phyloP scores from a whole-genome alignment of 2,888 invertebrate genomes.

The Microplitis manilae region DNA sequence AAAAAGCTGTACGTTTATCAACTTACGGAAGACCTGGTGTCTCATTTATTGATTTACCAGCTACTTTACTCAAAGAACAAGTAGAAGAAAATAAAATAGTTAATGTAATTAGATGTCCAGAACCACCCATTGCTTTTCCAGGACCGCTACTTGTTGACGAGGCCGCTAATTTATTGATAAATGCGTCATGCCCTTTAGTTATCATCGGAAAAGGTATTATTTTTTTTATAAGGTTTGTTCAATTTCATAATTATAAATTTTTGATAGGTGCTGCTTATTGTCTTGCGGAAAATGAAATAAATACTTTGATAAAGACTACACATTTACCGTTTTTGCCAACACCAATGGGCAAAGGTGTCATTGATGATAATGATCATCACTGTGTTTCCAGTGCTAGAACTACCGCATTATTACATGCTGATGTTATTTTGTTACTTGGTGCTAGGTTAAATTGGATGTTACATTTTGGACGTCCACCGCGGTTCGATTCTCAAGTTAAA shows the following conservation, averaged over 20 bases:
- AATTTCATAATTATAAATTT: not conserved
- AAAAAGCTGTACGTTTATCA: slow-evolving; percentile 89
- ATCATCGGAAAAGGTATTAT: slow-evolving; percentile 87
- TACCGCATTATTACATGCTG: slow-evolving; percentile 87
- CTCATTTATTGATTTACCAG: slow-evolving; percentile 92
- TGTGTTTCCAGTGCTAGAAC: slow-evolving; percentile 93
- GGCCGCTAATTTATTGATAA: slow-evolving; percentile 80
- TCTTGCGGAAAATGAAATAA: slow-evolving; percentile 81
- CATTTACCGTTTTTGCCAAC: slow-evolving; percentile 93
- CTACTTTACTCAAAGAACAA: slow-evolving; percentile 80
- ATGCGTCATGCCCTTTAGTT: slow-evolving; percentile 87
- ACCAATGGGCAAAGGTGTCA: slow-evolving; percentile 94
- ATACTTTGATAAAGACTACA: slow-evolving; percentile 80
- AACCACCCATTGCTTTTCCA: slow-evolving; percentile 81
- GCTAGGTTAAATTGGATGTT: slow-evolving; percentile 98
- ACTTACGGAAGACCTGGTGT: slow-evolving; percentile 92
- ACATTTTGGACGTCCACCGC: slow-evolving; percentile 93
- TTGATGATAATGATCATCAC: slow-evolving; percentile 78
- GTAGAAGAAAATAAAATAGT: slow-evolving; percentile 65
- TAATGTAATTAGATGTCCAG: slow-evolving; percentile 69
- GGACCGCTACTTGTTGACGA: slow-evolving; percentile 79
- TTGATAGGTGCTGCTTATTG: slow-evolving; percentile 84
- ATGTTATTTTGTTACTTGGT: slow-evolving; percentile 89
- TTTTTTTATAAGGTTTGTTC: slow-evolving; percentile 7
- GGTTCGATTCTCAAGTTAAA: slow-evolving; percentile 87